Evolutionary conservation across 2,888 invertebrate species (phyloP), one percentile per base, ranked within the genome.

Genomic region (Gonocerus acuteangulatus): DNA sequence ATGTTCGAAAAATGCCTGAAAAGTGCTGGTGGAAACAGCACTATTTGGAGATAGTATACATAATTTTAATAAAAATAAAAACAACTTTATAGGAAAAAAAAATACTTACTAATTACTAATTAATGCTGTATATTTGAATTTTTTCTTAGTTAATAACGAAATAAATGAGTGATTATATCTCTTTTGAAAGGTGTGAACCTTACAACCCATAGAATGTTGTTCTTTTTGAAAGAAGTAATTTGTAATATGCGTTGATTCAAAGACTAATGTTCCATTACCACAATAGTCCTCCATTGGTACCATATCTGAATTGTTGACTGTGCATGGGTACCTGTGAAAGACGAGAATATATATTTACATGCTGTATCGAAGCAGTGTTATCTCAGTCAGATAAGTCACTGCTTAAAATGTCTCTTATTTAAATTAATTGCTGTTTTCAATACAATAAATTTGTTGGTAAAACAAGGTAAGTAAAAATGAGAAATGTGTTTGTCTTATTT

Each of bases 261-360:
- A 48, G 27, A 58, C 48, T 23, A 58, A 32, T 9, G 15, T 47
- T 6, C 32, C 18, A n/a, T 48, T 27, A 16, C 34, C 27, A n/a
- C 58, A 58, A 27, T 58, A 58, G 45, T 58, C 58, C 7, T 32
- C 9, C 19, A 36, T 2, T 13, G 58, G 58, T 6, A 58, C 34
- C 2, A 58, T 47, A 27, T 58, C 58, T 1, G 19, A 7, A n/a
- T 16, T 15, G 1, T 47, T 47, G 11, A 27, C 45, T 11, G 47
- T 32, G 2, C 58, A 58, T 7, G 58, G 58, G 0, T 39, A 18
- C 6, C 54, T 54, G 19, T 32, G 13, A 47, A 39, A n/a, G 16
- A 1, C 39, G 16, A 39, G 16, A 39, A 15, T 39, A 39, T 15
- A n/a, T n/a, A n/a, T n/a, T n/a, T n/a, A n/a, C n/a, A n/a, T n/a